Evolutionary conservation across 2,797 vertebrate species (phyloP), one percentile per base, ranked within the genome.

Genomic region (Xiphophorus birchmanni): DNA sequence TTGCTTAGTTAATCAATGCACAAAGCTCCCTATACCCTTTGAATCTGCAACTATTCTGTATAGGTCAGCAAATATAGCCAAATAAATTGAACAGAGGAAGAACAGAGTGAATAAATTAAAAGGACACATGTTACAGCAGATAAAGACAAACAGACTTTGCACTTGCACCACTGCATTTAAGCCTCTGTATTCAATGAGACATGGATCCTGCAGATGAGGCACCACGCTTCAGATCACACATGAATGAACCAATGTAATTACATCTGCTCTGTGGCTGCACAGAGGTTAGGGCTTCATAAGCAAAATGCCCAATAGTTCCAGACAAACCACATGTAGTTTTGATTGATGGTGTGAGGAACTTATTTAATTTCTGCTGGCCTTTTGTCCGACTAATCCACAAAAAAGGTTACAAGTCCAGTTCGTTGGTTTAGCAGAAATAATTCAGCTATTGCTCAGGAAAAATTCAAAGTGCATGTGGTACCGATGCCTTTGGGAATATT

Each of bases 111-210:
- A 85, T 84, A 82, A 88, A 74, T 44, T 35, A n/a, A 80, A 50
- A 71, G 79, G 82, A 82, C 80, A 84, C 74, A 9, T 60, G 83
- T 81, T 84, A 32, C 72, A 32, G 23, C 74, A 84, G 84, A 93
- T 84, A 80, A 90, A 92, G 88, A 90, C 87, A 82, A 86, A 88
- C 82, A 88, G 76, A 84, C 79, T 83, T 42, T 75, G 82, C 79
- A 82, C 79, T 84, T 71, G 80, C 79, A 76, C 72, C 42, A 77
- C 67, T 69, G 80, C 83, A 86, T 89, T 82, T 13, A 32, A 80
- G 65, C 74, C 79, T 74, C 48, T 13, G 26, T 84, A 76, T 81
- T 89, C 85, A 87, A 76, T 87, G 77, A 78, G 54, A 83, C 79
- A 82, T 82, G 71, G 85, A 88, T 89, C 77, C 69, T 73, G 63